Evolutionary conservation across 1,140 invertebrate species (phyloP).

Genomic region (Neodiprion fabricii): DNA sequence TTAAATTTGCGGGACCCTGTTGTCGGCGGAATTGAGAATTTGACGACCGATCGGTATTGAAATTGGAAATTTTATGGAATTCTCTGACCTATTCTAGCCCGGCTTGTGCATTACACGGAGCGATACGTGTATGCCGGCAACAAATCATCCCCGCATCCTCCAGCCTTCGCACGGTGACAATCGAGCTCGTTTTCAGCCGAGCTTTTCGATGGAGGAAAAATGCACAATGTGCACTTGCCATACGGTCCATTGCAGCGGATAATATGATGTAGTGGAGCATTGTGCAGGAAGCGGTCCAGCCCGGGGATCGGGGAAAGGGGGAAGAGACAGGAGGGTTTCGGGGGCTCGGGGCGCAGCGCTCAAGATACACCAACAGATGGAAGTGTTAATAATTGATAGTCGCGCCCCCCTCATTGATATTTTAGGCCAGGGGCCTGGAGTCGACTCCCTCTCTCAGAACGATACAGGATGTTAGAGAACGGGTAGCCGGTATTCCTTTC

Average conservation of each 20-base stretch:
- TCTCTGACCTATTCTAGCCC: no score
- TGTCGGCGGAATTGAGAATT: no score
- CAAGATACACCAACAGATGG: conserved; percentile 56
- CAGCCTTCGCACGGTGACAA: conserved; percentile 18
- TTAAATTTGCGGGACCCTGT: no score
- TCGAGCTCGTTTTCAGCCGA: conserved; percentile 27
- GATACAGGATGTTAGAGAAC: neutral
- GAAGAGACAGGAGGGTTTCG: conserved; percentile 17
- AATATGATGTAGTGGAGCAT: conserved; percentile 44
- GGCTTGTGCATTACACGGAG: no score
- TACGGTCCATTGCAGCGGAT: conserved; percentile 36
- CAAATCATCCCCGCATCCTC: neutral
- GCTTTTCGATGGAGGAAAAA: conserved; percentile 1
- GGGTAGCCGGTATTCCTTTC: neutral
- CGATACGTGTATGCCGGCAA: neutral
- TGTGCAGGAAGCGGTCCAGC: conserved; percentile 29
- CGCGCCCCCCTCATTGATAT: conserved; percentile 47
- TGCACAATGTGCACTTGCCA: conserved; percentile 29
- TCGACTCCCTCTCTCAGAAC: neutral
- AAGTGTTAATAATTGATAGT: conserved; percentile 59
- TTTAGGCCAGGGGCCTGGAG: conserved; percentile 18
- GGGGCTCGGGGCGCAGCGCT: conserved; percentile 17
- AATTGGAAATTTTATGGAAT: no score
- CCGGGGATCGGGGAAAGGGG: conserved; percentile 14
- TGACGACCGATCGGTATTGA: no score